phyloP scores from a whole-genome alignment of 2,113 vertebrate species.

The Scomber scombrus region DNA sequence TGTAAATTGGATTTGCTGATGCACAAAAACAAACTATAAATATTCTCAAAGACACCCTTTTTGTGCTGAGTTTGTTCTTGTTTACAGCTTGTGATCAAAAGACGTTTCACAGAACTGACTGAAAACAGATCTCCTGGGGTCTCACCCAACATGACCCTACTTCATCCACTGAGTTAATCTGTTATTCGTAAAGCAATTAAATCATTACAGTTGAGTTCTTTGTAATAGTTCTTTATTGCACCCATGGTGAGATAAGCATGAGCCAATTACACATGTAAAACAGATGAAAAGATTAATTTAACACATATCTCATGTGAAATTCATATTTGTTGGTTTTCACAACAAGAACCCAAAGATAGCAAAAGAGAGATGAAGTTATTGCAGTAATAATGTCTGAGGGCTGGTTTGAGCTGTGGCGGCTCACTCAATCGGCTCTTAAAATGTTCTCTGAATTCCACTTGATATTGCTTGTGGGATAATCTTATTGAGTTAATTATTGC shows the following conservation, averaged over 20 bases:
- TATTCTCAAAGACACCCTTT: neutral
- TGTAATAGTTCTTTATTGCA: constrained; percentile 46
- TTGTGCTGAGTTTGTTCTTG: constrained; percentile 31
- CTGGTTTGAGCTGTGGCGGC: neutral
- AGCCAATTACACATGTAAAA: constrained; percentile 57
- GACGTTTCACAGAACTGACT: constrained; percentile 11
- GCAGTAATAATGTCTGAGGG: constrained; percentile 19
- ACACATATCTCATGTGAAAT: constrained; percentile 22
- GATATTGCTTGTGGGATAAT: constrained; percentile 41
- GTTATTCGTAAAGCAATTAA: constrained; percentile 52
- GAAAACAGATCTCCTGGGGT: constrained; percentile 37
- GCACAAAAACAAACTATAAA: neutral
- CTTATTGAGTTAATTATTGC: constrained; percentile 36
- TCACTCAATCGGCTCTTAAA: constrained; percentile 33
- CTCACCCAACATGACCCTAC: constrained; percentile 40
- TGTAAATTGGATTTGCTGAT: constrained; percentile 7
- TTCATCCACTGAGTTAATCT: constrained; percentile 46
- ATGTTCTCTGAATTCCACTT: constrained; percentile 38
- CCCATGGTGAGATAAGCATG: constrained; percentile 27
- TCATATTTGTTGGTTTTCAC: constrained; percentile 8
- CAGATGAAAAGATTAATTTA: constrained; percentile 43
- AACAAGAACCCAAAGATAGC: constrained; percentile 3
- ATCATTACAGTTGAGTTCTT: constrained; percentile 60
- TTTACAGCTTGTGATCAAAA: constrained; percentile 34
- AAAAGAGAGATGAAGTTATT: constrained; percentile 12